Conservation (phyloP, 2,113 vertebrate species). For the Crotalus horridus region DNA sequence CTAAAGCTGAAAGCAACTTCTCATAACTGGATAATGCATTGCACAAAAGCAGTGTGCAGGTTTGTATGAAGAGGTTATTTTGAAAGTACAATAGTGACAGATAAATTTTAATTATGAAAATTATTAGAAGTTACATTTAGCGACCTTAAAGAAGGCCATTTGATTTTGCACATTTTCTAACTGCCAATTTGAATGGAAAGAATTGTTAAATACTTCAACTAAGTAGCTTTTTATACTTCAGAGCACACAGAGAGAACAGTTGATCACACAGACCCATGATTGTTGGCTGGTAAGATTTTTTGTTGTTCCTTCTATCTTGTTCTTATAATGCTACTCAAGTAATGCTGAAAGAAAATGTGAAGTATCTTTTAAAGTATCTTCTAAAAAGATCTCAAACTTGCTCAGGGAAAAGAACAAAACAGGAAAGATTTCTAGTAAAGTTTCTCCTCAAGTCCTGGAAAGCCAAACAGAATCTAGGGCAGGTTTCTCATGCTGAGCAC, state of each 20-base stretch:
- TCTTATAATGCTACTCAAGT: neutral
- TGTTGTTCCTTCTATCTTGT: neutral
- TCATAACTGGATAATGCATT: neutral
- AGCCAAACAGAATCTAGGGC: neutral
- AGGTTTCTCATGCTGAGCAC: neutral
- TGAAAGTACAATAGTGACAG: neutral
- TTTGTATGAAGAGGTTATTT: neutral
- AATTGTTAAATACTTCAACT: neutral
- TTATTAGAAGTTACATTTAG: neutral
- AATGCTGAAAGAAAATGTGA: neutral
- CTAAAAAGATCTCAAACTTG: neutral
- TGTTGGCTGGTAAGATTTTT: neutral
- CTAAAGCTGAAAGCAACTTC: neutral
- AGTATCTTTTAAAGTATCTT: neutral
- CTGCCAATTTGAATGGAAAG: neutral
- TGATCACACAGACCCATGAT: neutral
- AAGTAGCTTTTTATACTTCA: neutral
- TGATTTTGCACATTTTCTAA: conserved; percentile 1
- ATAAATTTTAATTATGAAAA: neutral
- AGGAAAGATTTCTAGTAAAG: neutral
- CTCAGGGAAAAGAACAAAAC: neutral
- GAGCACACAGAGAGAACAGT: neutral
- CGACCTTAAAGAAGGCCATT: neutral
- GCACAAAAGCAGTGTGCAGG: neutral
- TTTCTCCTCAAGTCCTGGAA: neutral